A percentile compares a stretch with the other conserved stretches of the same genome.
Evolutionary conservation across 2,113 vertebrate species (phyloP).

Genomic region (Capra hircus): DNA sequence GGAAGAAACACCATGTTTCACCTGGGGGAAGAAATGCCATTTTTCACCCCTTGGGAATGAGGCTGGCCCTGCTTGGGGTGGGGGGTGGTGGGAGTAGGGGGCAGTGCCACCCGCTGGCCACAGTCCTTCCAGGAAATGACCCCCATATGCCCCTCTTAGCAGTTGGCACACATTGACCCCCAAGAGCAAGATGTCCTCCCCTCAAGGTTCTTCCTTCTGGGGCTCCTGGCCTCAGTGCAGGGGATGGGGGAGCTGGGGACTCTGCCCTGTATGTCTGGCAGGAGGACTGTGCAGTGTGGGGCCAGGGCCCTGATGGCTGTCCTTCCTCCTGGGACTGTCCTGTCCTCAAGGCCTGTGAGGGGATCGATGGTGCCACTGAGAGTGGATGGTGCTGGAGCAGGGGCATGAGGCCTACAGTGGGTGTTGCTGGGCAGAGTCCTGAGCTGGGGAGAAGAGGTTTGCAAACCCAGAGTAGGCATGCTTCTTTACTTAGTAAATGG

Average conservation of each 20-base stretch:
- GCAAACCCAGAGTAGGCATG: not conserved
- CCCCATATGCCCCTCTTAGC: not conserved
- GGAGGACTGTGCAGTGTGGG: not conserved
- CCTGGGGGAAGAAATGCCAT: not conserved
- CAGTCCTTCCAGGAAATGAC: not conserved
- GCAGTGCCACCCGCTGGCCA: not conserved
- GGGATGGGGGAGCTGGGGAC: not conserved
- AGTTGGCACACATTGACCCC: not conserved
- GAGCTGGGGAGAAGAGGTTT: not conserved
- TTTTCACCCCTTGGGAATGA: not conserved
- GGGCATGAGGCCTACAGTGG: fast-evolving
- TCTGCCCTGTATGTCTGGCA: not conserved
- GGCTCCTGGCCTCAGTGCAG: not conserved
- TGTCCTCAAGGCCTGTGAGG: not conserved
- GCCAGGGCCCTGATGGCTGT: too few species aligned
- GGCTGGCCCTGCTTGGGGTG: not conserved
- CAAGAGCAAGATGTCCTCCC: not conserved
- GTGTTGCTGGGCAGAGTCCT: not conserved
- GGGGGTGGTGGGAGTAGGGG: not conserved
- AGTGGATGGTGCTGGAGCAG: too few species aligned
- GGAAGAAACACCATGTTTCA: not conserved
- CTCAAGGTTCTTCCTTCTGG: not conserved
- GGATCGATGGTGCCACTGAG: fast-evolving
- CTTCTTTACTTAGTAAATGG: not conserved
- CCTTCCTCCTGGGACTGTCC: not conserved